Evolutionary conservation across 1,140 invertebrate genomes (phyloP).

Genomic region (Zaprionus taronus): DNA sequence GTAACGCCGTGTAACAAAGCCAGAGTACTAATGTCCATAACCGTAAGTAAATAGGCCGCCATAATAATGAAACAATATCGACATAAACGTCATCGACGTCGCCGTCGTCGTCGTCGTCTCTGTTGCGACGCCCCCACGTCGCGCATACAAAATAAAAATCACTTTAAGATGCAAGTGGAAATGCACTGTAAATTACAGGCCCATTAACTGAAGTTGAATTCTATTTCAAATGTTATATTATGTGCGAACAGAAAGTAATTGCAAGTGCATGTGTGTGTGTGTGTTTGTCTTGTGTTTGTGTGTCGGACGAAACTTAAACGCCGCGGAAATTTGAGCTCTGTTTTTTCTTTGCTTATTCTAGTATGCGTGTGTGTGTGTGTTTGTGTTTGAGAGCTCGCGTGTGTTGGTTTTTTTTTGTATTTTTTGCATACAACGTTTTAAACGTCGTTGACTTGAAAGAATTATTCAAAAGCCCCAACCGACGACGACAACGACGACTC

Average conservation of each 20-base stretch:
- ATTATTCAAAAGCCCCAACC: constrained; percentile 65
- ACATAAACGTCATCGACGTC: constrained; percentile 29
- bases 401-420: constrained; percentile 51
- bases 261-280: constrained; percentile 5
- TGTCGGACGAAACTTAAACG: constrained; percentile 51
- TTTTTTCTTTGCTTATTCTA: constrained; percentile 46
- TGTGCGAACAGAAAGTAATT: constrained; percentile 18
- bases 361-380: constrained; percentile 16
- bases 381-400: constrained; percentile 42
- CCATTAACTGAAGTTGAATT: constrained; percentile 46
- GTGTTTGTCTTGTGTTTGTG: constrained; percentile 31
- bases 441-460: constrained; percentile 72
- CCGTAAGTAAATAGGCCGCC: constrained; percentile 63
- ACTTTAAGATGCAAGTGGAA: constrained; percentile 46
- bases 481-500: constrained; percentile 36
- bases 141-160: constrained; percentile 40
- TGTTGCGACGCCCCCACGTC: constrained; percentile 73
- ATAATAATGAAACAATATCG: constrained; percentile 6
- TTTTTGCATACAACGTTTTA: constrained; percentile 71
- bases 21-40: constrained; percentile 81
- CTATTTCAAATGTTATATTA: constrained; percentile 43
- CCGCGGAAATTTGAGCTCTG: constrained; percentile 73
- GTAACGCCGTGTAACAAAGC: constrained; percentile 63
- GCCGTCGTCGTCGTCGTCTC: constrained; percentile 12
- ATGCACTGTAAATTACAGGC: constrained; percentile 46